Evolutionary conservation across 2,797 vertebrate genomes (phyloP).

Genomic region (Morelia viridis): DNA sequence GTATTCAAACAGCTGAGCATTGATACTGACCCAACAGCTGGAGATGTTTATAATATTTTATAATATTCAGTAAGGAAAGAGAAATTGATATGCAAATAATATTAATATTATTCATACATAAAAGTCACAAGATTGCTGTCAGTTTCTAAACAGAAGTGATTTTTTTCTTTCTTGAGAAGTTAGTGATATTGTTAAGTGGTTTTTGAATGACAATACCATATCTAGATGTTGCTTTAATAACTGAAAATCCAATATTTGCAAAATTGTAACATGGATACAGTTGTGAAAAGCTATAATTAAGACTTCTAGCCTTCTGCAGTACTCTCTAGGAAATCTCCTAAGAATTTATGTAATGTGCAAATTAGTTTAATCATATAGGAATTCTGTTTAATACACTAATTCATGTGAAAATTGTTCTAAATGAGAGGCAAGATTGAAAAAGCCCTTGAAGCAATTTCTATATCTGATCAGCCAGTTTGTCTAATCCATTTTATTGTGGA

Average conservation of each 20-base stretch:
- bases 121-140: neutral
- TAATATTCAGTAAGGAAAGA: slow-evolving; percentile 41
- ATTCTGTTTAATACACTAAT: slow-evolving; percentile 62
- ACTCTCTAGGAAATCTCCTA: slow-evolving; percentile 61
- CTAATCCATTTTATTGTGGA: slow-evolving; percentile 74
- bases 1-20: neutral
- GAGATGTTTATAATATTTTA: slow-evolving; percentile 38
- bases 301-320: slow-evolving; percentile 56
- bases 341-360: slow-evolving; percentile 65
- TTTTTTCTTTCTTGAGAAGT: slow-evolving; percentile 52
- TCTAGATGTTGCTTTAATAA: slow-evolving; percentile 53
- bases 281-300: slow-evolving; percentile 62
- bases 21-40: slow-evolving; percentile 47
- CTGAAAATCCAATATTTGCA: slow-evolving; percentile 57
- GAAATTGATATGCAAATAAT: slow-evolving; percentile 19
- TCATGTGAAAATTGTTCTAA: slow-evolving; percentile 60
- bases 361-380: slow-evolving; percentile 65
- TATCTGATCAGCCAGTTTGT: slow-evolving; percentile 71
- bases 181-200: slow-evolving; percentile 42
- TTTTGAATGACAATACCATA: slow-evolving; percentile 39
- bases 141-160: slow-evolving; percentile 54
- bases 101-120: neutral
- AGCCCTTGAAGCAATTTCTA: slow-evolving; percentile 56
- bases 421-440: slow-evolving; percentile 58
- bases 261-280: slow-evolving; percentile 54